Percentiles rank a stretch among this genome's conserved stretches.
These are phyloP conservation scores for Lasioglossum morio DNA, from an alignment of 2,888 invertebrate genomes.

Conservation along the genomic window DNA sequence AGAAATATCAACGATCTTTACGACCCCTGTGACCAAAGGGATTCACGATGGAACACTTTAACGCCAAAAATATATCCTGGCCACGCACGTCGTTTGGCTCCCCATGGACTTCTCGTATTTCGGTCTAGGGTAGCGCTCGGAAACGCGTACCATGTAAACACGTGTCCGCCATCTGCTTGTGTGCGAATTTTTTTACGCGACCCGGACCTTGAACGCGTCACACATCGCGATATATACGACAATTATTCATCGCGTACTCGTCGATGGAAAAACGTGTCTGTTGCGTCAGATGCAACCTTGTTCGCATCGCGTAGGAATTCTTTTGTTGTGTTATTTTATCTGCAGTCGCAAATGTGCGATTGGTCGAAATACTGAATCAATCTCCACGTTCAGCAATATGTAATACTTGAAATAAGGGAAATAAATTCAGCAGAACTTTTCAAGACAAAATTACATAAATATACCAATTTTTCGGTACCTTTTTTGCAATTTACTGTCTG, in stretches of 20 bases:
- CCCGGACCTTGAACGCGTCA: constrained; percentile 71
- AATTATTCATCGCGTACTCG: not conserved
- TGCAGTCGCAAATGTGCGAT: not conserved
- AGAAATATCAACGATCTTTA: constrained; percentile 65
- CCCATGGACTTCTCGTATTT: constrained; percentile 65
- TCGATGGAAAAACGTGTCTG: not conserved
- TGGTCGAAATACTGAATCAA: too few species aligned
- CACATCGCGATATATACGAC: not conserved
- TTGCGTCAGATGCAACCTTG: not conserved
- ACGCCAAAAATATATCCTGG: constrained; percentile 67
- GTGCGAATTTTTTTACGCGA: constrained; percentile 53
- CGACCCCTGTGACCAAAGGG: constrained; percentile 40
- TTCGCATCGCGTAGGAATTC: not conserved
- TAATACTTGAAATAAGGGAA: too few species aligned
- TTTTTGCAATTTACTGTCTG: too few species aligned
- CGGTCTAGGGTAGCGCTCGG: constrained; percentile 70
- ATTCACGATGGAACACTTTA: constrained; percentile 45
- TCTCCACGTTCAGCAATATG: too few species aligned
- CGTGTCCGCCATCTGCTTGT: constrained; percentile 71
- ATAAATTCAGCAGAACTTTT: too few species aligned
- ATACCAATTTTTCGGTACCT: too few species aligned
- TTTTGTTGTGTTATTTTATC: not conserved
- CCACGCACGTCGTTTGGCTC: constrained; percentile 19
- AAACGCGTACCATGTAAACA: constrained; percentile 62
- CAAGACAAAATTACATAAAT: too few species aligned